phyloP scores from a whole-genome alignment of 2,113 vertebrate species.

The Pachycephala philippinensis region DNA sequence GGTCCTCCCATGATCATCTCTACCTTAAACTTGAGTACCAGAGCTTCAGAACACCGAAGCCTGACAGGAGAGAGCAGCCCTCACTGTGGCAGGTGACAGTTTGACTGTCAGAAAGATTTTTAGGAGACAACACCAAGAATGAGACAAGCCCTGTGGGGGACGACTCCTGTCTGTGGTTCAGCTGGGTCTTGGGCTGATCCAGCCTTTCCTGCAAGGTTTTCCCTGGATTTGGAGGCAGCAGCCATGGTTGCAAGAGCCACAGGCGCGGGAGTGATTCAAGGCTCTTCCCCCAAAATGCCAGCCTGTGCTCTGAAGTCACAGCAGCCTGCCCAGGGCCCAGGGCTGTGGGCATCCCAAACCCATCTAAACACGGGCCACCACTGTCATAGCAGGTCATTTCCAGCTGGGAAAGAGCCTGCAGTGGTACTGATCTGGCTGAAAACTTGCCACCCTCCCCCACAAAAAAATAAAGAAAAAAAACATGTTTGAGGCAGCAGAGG shows the following conservation, averaged over 20 bases:
- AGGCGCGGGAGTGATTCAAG: background rate
- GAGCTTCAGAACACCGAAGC: background rate
- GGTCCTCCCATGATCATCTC: background rate
- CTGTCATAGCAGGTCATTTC: background rate
- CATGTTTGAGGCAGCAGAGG: background rate
- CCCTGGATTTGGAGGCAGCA: background rate
- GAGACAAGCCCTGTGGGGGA: background rate
- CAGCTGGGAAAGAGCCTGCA: background rate
- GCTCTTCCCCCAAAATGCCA: background rate
- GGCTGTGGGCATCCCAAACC: background rate
- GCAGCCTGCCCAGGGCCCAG: rapidly evolving
- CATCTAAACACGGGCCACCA: rapidly evolving
- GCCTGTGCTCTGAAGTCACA: background rate
- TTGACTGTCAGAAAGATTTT: background rate
- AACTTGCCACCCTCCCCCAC: rapidly evolving
- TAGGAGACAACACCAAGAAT: background rate
- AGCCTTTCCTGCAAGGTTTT: background rate
- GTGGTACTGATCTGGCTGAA: background rate
- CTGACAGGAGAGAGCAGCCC: background rate
- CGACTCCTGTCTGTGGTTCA: background rate
- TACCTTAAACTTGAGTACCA: background rate
- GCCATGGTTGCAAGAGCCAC: background rate
- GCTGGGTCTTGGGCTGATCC: background rate
- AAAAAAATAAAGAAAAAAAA: no score
- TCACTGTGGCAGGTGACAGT: background rate